Evolutionary conservation across 2,797 vertebrate genomes (phyloP).

Genomic region (Vespertilio murinus): DNA sequence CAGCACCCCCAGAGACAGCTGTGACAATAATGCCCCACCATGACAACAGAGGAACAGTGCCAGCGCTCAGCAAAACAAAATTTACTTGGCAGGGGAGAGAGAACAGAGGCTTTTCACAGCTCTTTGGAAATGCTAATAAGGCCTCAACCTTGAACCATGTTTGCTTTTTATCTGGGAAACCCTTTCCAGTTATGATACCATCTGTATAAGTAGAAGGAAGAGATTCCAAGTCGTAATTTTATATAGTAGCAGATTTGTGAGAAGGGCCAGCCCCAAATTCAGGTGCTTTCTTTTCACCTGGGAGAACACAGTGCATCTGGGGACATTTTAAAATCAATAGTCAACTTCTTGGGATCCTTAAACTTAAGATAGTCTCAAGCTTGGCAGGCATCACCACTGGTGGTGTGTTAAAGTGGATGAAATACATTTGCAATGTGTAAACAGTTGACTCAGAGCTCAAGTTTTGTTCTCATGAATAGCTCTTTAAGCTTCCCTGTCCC

Average conservation of each 20-base stretch:
- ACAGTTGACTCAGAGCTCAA: slow-evolving; percentile 73
- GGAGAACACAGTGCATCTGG: slow-evolving; percentile 38
- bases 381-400: not conserved
- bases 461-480: slow-evolving; percentile 70
- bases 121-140: slow-evolving; percentile 81
- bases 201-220: slow-evolving; percentile 16
- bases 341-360: not conserved
- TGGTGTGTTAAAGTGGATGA: slow-evolving; percentile 54
- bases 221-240: not conserved
- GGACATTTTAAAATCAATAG: not conserved
- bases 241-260: not conserved
- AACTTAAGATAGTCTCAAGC: not conserved
- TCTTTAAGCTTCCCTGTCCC: slow-evolving; percentile 73
- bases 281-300: slow-evolving; percentile 17
- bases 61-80: slow-evolving; percentile 73
- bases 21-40: slow-evolving; percentile 62
- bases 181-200: slow-evolving; percentile 66
- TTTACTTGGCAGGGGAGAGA: slow-evolving; percentile 70
- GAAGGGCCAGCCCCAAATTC: not conserved
- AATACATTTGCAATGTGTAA: slow-evolving; percentile 56
- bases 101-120: slow-evolving; percentile 68
- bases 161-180: slow-evolving; percentile 79
- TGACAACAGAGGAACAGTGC: slow-evolving; percentile 66
- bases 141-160: slow-evolving; percentile 75
- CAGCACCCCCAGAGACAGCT: slow-evolving; percentile 59